Base-by-base conservation (phyloP, 1,140 invertebrate genomes). In the Pinna nobilis region DNA sequence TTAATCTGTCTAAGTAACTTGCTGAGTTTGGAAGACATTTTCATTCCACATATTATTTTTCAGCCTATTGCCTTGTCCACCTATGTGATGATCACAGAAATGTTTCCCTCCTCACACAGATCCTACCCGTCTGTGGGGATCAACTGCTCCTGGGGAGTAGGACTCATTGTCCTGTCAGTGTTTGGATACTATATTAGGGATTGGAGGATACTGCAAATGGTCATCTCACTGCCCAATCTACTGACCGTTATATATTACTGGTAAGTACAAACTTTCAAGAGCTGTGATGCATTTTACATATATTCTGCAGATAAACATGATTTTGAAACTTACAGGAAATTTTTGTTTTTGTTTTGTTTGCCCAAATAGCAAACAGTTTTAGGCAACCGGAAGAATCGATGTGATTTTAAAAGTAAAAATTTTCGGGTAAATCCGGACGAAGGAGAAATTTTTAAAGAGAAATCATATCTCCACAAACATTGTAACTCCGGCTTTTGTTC, bases 181-280 rank as follows among this genome's bases (percentile, higher is more conserved):
- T 69, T 89, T 57, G 86, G 87, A n/a, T 90, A 88, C 77, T 77
- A 89, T 5, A 75, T 91, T 2, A 80, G 85, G 35, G 81, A 91
- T 73, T 91, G 91, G 91, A 82, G 87, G n/a, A 85, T 88, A 57
- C 83, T 91, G 7, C 86, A 91, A 70, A 63, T 91, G 28, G 77
- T 88, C 18, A 84, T 91, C 7, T 86, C 88, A 18, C 73, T 90
- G 23, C 90, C 90, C 2, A 90, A 89, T 57, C 57, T 90, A n/a
- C 77, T 90, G 2, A 87, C 86, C 13, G 57, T 91, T 20, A 65
- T 87, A 0, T 88, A 87, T 69, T 83, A 86, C 25, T 91, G 90
- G 90, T 91, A 78, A 87, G 87, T 15, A 47, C 4, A 30, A n/a
- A 41, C 68, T 73, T 44, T 74, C 37, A 32, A 47, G 18, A 44